Base-by-base conservation (phyloP, 2,113 vertebrate species). In the Ellobius talpinus region DNA sequence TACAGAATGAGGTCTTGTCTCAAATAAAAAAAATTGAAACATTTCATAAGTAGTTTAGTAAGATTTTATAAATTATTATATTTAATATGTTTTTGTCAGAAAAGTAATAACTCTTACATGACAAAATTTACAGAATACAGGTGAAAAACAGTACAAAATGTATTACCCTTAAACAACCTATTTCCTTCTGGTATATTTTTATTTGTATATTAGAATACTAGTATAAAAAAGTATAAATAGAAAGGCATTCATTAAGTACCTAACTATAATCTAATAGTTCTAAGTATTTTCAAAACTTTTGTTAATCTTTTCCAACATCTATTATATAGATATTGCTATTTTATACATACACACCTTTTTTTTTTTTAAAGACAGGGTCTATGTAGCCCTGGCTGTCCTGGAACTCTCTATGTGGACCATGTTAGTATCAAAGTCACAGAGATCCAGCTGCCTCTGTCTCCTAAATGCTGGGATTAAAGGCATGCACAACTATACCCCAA, bases 11-110 rank as follows among this genome's bases (percentile, higher is more conserved):
- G 23, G 39, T 12, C 39, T 76, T 76, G 39, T n/a, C 70, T n/a
- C 23, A 47, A 45, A 33, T 52, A 36, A 50, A 33, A 24, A 50
- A 33, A 26, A 21, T 19, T 31, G 23, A 76, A 45, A 47, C 26
- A 84, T 85, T 79, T 94, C n/a, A 82, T 52, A 36, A 95, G 91
- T 77, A 61, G 90, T 93, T 88, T 50, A 52, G 86, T 10, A 70
- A 84, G 36, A 76, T 81, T 91, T 84, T 24, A 90, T 24, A 94
- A 76, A 88, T 39, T 79, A 89, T 65, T 89, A 76, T 16, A 96
- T 58, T 63, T 95, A 92, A 68, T 92, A 52, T 42, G 19, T 90
- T 95, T 65, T 87, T n/a, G 74, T 78, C 21, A 86, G 86, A n/a
- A 81, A 91, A 82, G 29, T 74, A 87, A 89, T 26, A 89, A 89